Conservation (phyloP, 1,140 invertebrate species). For the Aricia agestis region DNA sequence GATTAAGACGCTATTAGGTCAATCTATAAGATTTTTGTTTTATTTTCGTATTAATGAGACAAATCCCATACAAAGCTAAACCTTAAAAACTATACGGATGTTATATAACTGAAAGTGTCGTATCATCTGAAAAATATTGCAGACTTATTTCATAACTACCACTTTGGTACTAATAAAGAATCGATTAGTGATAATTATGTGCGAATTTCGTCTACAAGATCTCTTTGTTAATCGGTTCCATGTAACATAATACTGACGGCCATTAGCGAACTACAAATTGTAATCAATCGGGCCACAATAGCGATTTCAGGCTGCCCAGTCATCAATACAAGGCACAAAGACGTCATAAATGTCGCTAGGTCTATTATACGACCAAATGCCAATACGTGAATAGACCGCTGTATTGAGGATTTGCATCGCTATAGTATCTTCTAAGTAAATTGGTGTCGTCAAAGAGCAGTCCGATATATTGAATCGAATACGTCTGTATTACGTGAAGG, state of each 20-base stretch:
- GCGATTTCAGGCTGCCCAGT: slow-evolving; percentile 30
- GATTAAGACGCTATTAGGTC: too few species aligned
- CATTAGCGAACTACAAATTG: slow-evolving; percentile 35
- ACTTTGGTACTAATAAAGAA: too few species aligned
- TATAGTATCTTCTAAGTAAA: slow-evolving; percentile 10
- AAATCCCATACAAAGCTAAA: too few species aligned
- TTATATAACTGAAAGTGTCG: too few species aligned
- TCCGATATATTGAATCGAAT: neutral
- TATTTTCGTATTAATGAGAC: too few species aligned
- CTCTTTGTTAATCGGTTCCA: slow-evolving; percentile 49
- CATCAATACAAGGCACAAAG: slow-evolving; percentile 43
- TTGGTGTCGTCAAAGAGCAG: slow-evolving; percentile 2
- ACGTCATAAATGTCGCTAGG: slow-evolving; percentile 39
- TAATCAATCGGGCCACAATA: slow-evolving; percentile 53
- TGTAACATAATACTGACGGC: slow-evolving; percentile 11
- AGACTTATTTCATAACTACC: too few species aligned
- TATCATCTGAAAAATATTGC: too few species aligned
- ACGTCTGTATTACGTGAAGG: too few species aligned
- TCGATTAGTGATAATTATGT: too few species aligned
- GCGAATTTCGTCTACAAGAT: neutral
- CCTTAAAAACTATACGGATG: too few species aligned
- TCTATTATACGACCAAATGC: slow-evolving; percentile 42
- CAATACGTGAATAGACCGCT: slow-evolving; percentile 34
- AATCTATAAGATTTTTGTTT: too few species aligned
- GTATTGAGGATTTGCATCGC: slow-evolving; percentile 12